Evolutionary conservation across 2,888 invertebrate genomes (phyloP).

Genomic region (Sisyra nigra): DNA sequence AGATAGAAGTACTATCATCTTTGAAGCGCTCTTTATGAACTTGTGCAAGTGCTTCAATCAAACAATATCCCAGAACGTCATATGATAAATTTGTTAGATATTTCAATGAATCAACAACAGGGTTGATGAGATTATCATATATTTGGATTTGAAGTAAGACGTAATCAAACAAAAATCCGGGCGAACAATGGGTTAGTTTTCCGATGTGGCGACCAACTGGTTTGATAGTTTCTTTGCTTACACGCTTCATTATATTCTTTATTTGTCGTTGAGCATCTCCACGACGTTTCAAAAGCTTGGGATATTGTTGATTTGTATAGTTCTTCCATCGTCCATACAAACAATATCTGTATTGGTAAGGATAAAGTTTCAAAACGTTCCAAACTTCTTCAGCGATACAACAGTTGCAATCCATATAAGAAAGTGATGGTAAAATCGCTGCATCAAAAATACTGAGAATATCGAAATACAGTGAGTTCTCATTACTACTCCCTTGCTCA

Average conservation of each 20-base stretch:
- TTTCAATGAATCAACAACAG: constrained; percentile 95
- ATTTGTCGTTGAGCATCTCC: constrained; percentile 82
- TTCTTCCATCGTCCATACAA: constrained; percentile 96
- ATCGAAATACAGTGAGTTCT: constrained; percentile 58
- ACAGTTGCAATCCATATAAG: constrained; percentile 86
- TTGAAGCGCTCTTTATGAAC: constrained; percentile 65
- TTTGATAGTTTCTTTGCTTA: constrained; percentile 97
- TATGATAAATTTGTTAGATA: constrained; percentile 89
- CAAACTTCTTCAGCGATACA: constrained; percentile 95
- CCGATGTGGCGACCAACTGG: constrained; percentile 91
- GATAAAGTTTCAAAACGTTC: constrained; percentile 70
- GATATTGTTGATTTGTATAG: constrained; percentile 66
- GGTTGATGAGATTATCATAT: constrained; percentile 34
- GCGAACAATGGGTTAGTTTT: constrained; percentile 91
- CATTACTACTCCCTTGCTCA: constrained; percentile 18
- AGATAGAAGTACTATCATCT: constrained; percentile 80
- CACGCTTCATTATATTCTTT: constrained; percentile 92
- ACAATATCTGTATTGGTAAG: constrained; percentile 70
- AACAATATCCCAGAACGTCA: constrained; percentile 89
- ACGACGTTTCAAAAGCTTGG: constrained; percentile 65
- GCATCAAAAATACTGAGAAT: constrained; percentile 76
- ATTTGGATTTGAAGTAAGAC: constrained; percentile 30
- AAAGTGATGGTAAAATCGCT: constrained; percentile 77
- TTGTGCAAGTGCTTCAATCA: constrained; percentile 79
- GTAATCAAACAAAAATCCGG: constrained; percentile 92